Evolutionary conservation across 2,113 vertebrate species (phyloP), one percentile per base, ranked within the genome.

Genomic region (Conger conger): DNA sequence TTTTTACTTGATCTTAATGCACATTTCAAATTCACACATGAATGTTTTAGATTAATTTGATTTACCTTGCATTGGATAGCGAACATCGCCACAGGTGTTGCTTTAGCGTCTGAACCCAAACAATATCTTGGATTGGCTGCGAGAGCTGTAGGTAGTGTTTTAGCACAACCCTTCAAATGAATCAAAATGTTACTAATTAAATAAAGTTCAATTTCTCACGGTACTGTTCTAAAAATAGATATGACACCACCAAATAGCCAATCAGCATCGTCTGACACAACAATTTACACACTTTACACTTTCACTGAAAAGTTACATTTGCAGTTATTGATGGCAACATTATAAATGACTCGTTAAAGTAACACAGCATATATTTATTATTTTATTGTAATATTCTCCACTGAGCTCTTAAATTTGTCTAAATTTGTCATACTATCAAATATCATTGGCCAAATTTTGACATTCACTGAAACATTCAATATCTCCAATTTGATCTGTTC

Each of bases 121-220:
- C 94, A 92, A 94, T 94, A 90, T 95, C 95, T 91, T 94, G 92
- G 92, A 96, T 95, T 93, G 95, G 94, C 94, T 96, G 94, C 92
- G 92, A 94, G 92, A 96, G 95, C 91, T 96, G 94, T 94, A 96
- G 93, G 95, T 96, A 95, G 94, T 96, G 94, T 95, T 96, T 95
- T 93, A 96, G 93, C 93, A 93, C 93, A 91, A 95, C 91, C 95
- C 95, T 96, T 96, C 89, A 93, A 95, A 95, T 91, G 92, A 93
- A 95, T 91, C 91, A 94, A 90, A 94, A 94, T 90, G 93, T 91
- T 91, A 93, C 91, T 92, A 87, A 88, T 96, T 96, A 96, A 93
- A 92, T 91, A 89, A 92, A 82, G 60, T 82, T 89, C 82, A 87
- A 80, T 38, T 82, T 36, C 30, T 50, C 63, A 86, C 85, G 86